These are phyloP conservation scores for Nasonovia ribisnigri DNA, from an alignment of 2,888 invertebrate species.

Conservation along the genomic window DNA sequence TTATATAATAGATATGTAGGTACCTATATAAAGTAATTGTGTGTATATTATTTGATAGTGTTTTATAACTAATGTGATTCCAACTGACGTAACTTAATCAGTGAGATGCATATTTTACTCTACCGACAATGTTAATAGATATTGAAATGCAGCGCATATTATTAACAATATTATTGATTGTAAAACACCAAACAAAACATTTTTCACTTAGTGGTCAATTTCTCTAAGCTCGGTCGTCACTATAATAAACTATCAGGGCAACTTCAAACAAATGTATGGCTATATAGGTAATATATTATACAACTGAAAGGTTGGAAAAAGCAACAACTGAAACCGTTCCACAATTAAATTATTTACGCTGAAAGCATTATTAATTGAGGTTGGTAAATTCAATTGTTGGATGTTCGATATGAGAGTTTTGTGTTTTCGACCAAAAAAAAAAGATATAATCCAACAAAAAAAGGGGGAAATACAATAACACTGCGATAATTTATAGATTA, in stretches of 20 bases:
- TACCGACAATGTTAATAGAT: background rate
- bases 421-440: background rate
- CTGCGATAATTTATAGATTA: background rate
- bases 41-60: background rate
- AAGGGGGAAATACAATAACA: background rate
- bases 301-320: background rate
- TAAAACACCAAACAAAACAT: background rate
- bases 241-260: background rate
- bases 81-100: background rate
- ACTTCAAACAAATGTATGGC: background rate
- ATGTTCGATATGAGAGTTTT: background rate
- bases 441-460: background rate
- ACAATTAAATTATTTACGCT: slow-evolving; percentile 34
- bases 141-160: background rate
- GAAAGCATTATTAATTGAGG: slow-evolving; percentile 32
- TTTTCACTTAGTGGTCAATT: background rate
- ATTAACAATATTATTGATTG: background rate
- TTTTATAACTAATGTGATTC: background rate
- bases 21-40: background rate
- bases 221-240: background rate
- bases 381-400: slow-evolving; percentile 5
- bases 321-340: background rate
- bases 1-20: background rate
- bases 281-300: background rate
- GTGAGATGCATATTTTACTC: background rate